phyloP scores from a whole-genome alignment of 2,888 invertebrate genomes.

The Ectemnius cavifrons region DNA sequence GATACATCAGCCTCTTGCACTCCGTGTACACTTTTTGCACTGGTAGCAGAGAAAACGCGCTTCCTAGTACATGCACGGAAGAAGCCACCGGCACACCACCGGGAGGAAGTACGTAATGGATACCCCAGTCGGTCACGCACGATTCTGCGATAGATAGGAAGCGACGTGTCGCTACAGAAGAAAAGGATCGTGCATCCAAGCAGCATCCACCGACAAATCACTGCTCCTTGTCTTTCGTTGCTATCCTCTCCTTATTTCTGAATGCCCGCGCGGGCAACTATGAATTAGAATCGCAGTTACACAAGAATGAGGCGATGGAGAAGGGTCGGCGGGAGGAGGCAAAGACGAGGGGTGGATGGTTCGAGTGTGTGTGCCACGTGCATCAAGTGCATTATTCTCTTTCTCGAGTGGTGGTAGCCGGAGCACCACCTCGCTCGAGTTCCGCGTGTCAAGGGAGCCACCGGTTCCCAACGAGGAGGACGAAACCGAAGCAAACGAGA shows the following conservation, averaged over 20 bases:
- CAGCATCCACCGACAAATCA: background rate
- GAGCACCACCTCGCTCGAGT: slow-evolving; percentile 26
- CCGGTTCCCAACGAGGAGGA: slow-evolving; percentile 17
- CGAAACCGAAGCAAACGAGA: slow-evolving; percentile 16
- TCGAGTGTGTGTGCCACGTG: slow-evolving; percentile 63
- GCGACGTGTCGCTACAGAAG: slow-evolving; percentile 13
- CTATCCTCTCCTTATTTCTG: background rate
- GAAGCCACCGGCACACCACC: slow-evolving; percentile 4
- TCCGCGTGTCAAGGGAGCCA: slow-evolving; percentile 20
- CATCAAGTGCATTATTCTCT: slow-evolving; percentile 69
- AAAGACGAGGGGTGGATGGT: slow-evolving; percentile 18
- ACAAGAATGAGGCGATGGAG: background rate
- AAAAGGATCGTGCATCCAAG: background rate
- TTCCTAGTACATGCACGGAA: slow-evolving; percentile 13
- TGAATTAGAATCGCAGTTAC: slow-evolving; percentile 47
- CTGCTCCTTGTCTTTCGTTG: no score
- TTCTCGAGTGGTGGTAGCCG: slow-evolving; percentile 62
- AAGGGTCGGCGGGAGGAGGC: slow-evolving; percentile 8
- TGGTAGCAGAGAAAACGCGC: slow-evolving; percentile 22
- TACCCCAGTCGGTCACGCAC: slow-evolving; percentile 34
- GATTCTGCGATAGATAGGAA: slow-evolving; percentile 16
- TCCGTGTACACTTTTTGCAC: slow-evolving; percentile 11
- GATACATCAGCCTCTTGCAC: slow-evolving; percentile 14
- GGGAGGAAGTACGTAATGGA: slow-evolving; percentile 30
- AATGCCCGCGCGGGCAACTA: slow-evolving; percentile 17